These are phyloP conservation scores for Samia ricini DNA, from an alignment of 1,140 invertebrate genomes.

Conservation along the genomic window DNA sequence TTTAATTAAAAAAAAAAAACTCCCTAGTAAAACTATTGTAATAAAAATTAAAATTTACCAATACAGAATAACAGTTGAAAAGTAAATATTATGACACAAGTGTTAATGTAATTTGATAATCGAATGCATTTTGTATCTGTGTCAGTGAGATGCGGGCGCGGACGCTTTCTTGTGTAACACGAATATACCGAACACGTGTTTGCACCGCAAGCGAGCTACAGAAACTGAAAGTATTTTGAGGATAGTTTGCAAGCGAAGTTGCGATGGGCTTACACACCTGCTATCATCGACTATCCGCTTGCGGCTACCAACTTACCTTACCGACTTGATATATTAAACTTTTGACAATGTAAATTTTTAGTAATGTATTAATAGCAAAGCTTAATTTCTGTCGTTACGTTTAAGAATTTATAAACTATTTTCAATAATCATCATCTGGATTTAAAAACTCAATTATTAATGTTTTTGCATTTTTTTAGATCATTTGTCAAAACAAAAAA, in stretches of 20 bases:
- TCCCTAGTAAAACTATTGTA: neutral
- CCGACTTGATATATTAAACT: neutral
- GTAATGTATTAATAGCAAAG: no score
- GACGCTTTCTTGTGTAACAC: slow-evolving; percentile 47
- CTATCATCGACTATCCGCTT: neutral
- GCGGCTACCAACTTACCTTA: neutral
- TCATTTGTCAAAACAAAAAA: no score
- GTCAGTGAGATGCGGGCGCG: slow-evolving; percentile 50
- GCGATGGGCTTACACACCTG: neutral
- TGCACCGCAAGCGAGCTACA: slow-evolving; percentile 37
- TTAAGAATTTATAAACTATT: no score
- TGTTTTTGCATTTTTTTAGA: no score
- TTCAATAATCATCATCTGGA: no score
- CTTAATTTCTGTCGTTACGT: no score
- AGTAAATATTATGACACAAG: slow-evolving; percentile 1
- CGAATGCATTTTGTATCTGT: slow-evolving; percentile 38
- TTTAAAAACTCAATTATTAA: no score
- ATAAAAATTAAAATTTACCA: neutral
- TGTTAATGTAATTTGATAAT: slow-evolving; percentile 2
- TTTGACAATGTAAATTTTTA: no score
- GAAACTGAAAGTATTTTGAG: slow-evolving; percentile 66
- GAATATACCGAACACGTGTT: slow-evolving; percentile 32
- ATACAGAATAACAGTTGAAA: slow-evolving; percentile 1
- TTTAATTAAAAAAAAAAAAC: neutral
- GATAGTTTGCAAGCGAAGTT: neutral